These are phyloP conservation scores for Cataglyphis cursor DNA, from an alignment of 2,888 invertebrate species.

Conservation along the genomic window DNA sequence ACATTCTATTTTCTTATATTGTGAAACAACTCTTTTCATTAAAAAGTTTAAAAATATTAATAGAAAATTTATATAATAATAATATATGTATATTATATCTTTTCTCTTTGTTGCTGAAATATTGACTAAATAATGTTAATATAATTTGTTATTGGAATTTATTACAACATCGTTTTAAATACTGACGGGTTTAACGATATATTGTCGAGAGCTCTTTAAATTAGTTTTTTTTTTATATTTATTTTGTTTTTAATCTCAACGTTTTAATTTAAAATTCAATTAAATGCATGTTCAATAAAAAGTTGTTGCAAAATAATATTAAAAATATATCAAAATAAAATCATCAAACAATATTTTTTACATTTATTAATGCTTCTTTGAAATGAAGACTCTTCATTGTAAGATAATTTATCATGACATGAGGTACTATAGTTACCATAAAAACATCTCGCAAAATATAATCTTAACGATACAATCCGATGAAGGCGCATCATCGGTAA, in stretches of 20 bases:
- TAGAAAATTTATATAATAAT: background rate
- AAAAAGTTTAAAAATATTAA: background rate
- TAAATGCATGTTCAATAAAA: background rate
- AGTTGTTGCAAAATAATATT: background rate
- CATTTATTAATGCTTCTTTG: background rate
- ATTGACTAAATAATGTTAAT: background rate
- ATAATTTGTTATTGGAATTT: background rate
- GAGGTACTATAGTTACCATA: background rate
- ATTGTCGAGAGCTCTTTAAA: background rate
- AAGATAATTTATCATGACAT: constrained; percentile 26
- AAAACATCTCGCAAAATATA: constrained; percentile 12
- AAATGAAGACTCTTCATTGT: background rate
- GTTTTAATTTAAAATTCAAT: background rate
- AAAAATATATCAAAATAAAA: background rate
- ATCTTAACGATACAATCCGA: background rate
- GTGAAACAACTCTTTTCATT: background rate
- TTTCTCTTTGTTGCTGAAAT: background rate
- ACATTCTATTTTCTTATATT: background rate
- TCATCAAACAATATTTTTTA: background rate
- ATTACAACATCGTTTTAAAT: background rate
- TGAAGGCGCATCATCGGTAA: background rate
- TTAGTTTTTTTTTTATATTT: background rate
- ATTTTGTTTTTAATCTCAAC: background rate
- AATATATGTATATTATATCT: background rate
- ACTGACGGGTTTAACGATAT: background rate